Percentiles rank a stretch among this genome's conserved stretches.
Conservation (phyloP, 2,113 vertebrate genomes). For the Urocynchramus pylzowi region DNA sequence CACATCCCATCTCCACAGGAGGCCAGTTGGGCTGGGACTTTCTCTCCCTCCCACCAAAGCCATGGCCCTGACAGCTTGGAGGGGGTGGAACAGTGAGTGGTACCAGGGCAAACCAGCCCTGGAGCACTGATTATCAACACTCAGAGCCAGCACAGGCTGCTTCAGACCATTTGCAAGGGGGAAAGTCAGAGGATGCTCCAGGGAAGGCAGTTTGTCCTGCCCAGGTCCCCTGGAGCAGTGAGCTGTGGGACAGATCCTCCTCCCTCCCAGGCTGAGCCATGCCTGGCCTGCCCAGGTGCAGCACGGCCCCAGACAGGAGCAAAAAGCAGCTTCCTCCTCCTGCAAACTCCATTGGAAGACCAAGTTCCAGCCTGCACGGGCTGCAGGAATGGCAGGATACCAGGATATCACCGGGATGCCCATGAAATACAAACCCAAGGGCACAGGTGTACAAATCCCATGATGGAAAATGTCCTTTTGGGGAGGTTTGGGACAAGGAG, state of each 20-base stretch:
- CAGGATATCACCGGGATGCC: background rate
- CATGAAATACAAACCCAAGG: background rate
- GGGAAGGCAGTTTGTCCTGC: background rate
- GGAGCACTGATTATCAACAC: background rate
- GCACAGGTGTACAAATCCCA: background rate
- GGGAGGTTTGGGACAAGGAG: background rate
- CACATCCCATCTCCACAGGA: conserved; percentile 2
- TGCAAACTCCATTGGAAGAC: background rate
- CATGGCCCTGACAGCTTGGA: background rate
- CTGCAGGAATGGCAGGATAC: background rate
- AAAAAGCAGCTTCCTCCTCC: background rate
- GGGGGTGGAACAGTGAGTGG: background rate
- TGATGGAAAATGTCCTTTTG: background rate
- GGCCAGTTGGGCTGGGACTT: conserved; percentile 36
- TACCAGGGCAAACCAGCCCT: background rate
- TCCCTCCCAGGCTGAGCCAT: background rate
- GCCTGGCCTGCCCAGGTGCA: background rate
- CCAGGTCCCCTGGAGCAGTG: background rate
- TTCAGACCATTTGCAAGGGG: background rate
- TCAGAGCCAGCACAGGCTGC: background rate
- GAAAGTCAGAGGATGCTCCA: background rate
- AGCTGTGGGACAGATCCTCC: background rate
- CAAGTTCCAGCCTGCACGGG: accelerated
- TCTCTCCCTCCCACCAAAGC: background rate
- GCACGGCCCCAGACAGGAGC: accelerated